phyloP scores from a whole-genome alignment of 2,113 vertebrate genomes.

The Sceloporus tristichus region DNA sequence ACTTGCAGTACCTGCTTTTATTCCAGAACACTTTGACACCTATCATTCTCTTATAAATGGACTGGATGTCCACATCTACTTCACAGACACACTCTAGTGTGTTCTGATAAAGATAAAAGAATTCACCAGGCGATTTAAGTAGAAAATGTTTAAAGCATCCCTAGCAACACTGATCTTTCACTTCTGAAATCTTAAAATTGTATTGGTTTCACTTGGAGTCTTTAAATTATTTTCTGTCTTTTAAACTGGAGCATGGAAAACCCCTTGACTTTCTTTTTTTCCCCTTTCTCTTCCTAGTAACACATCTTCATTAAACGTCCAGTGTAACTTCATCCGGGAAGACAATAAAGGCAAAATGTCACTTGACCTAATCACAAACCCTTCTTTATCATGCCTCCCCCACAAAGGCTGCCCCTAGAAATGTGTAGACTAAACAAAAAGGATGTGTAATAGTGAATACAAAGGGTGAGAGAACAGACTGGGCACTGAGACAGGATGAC shows the following conservation, averaged over 20 bases:
- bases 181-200: neutral
- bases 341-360: slow-evolving; percentile 3
- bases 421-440: slow-evolving; percentile 29
- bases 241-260: neutral
- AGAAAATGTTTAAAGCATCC: too few relatives aligned
- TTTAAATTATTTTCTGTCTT: neutral
- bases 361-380: slow-evolving; percentile 13
- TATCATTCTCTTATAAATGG: neutral
- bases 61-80: too few relatives aligned
- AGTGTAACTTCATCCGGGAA: slow-evolving; percentile 10
- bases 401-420: slow-evolving; percentile 26
- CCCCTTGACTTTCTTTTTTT: neutral
- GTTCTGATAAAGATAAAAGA: too few relatives aligned
- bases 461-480: slow-evolving; percentile 5
- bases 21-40: neutral
- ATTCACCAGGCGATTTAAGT: too few relatives aligned
- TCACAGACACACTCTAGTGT: neutral
- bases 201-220: neutral
- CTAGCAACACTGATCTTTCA: neutral
- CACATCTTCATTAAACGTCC: neutral
- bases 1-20: too few relatives aligned
- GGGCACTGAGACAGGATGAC: neutral
- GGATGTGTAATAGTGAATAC: slow-evolving; percentile 17
- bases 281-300: neutral
- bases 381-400: slow-evolving; percentile 28